These are phyloP conservation scores for Genyomyrus donnyi DNA, from an alignment of 2,113 vertebrate genomes.

Conservation along the genomic window DNA sequence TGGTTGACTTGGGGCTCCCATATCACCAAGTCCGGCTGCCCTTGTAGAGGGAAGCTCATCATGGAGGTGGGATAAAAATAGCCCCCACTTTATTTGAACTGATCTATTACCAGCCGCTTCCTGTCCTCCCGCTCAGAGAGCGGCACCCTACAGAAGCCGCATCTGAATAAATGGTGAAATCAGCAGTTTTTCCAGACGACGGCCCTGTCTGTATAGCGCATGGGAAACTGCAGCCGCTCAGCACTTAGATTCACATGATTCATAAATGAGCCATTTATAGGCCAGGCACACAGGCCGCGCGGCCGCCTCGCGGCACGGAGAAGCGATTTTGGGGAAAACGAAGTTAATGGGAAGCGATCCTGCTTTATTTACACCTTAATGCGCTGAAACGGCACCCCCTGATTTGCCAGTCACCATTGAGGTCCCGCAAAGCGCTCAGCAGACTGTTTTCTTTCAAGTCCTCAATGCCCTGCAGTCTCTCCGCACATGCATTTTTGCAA, in stretches of 20 bases:
- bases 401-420: not conserved
- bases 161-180: not conserved
- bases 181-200: not conserved
- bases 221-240: not conserved
- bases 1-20: not conserved
- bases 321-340: not conserved
- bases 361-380: not conserved
- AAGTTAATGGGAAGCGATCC: not conserved
- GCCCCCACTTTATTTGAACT: constrained; percentile 6
- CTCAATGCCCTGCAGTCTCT: not conserved
- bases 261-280: not conserved
- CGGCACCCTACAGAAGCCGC: not conserved
- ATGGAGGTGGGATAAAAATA: constrained; percentile 32
- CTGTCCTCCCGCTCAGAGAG: not conserved
- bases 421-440: not conserved
- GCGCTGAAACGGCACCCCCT: not conserved
- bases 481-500: not conserved
- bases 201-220: not conserved
- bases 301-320: not conserved
- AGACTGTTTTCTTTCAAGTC: not conserved
- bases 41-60: constrained; percentile 32
- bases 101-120: not conserved
- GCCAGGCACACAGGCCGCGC: not conserved
- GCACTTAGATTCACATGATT: not conserved
- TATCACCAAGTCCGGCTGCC: constrained; percentile 20